Evolutionary conservation across 2,888 invertebrate genomes (phyloP), one percentile per base, ranked within the genome.

Genomic region (Phasia obesa): DNA sequence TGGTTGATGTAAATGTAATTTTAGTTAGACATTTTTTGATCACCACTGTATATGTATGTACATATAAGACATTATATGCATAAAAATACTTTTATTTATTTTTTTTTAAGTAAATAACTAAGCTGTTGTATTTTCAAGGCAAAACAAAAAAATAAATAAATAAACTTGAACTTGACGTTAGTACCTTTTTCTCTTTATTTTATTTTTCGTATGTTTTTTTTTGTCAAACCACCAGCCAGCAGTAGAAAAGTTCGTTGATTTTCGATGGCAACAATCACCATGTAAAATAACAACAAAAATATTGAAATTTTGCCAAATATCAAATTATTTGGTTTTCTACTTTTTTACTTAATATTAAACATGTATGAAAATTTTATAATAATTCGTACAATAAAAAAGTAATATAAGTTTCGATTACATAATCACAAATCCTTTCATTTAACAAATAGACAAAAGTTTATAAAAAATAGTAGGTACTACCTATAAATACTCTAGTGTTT

Each of bases 161-260:
- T 71, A 67, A 79, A 79, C 83, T 83, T 83, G 83, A 83, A 79
- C 83, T 83, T 83, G 79, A 71, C 59, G 79, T 67, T 62, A 57
- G 55, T 49, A 67, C 59, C 65, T 64, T 75, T 60, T 42, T 9
- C 7, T 51, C 0, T 69, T 27, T 55, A 27, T 67, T 38, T 17
- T 47, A 15, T 17, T 47, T 31, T 31, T 51, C 1, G 4, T 49
- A 27, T 35, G 21, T 42, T 42, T 57, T 53, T 27, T 35, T 71
- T 59, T 49, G 21, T 38, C 35, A 59, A 31, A 70, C 23, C 17
- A 73, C 7, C 49, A 17, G 7, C 13, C 38, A 55, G 11, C 25
- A 44, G 31, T 38, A 17, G 25, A 57, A 69, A 70, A 60, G 38
- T 71, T 57, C 47, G 42, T 79, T 57, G 31, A 27, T 31, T 77